Percentiles rank a stretch among this genome's conserved stretches.
Conservation (phyloP, 92 coral and sea anemone species). For the Zoanthus sociatus region DNA sequence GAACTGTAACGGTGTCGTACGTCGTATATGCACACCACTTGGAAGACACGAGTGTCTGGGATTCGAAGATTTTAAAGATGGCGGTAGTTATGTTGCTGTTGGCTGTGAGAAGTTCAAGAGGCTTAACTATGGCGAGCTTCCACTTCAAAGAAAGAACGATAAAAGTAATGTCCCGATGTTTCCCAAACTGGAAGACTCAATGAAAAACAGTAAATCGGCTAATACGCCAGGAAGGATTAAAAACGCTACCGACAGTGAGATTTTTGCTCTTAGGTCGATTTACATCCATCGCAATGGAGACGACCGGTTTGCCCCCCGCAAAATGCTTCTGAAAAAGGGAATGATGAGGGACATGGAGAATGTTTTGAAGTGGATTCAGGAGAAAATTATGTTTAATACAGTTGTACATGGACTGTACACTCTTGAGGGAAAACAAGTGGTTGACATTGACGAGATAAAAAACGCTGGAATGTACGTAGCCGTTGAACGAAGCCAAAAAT, state of each 20-base stretch:
- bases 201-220: background rate
- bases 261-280: constrained; percentile 48
- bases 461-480: constrained; percentile 57
- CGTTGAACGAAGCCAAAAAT: constrained; percentile 59
- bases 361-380: constrained; percentile 56
- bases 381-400: constrained; percentile 43
- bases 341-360: constrained; percentile 53
- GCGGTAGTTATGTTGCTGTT: constrained; percentile 82
- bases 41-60: constrained; percentile 77
- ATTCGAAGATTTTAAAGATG: constrained; percentile 73
- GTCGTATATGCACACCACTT: constrained; percentile 84
- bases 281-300: constrained; percentile 61
- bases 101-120: constrained; percentile 67
- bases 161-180: constrained; percentile 42
- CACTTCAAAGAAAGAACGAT: constrained; percentile 17
- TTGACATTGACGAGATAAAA: constrained; percentile 30
- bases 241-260: constrained; percentile 49
- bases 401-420: constrained; percentile 57
- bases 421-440: constrained; percentile 44
- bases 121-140: constrained; percentile 50
- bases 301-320: constrained; percentile 35
- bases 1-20: constrained; percentile 74
- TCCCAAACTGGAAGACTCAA: background rate
- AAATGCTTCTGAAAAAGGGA: constrained; percentile 51
- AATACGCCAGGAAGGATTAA: background rate